Evolutionary conservation across 2,113 vertebrate genomes (phyloP).

Genomic region (Myotis davidii): DNA sequence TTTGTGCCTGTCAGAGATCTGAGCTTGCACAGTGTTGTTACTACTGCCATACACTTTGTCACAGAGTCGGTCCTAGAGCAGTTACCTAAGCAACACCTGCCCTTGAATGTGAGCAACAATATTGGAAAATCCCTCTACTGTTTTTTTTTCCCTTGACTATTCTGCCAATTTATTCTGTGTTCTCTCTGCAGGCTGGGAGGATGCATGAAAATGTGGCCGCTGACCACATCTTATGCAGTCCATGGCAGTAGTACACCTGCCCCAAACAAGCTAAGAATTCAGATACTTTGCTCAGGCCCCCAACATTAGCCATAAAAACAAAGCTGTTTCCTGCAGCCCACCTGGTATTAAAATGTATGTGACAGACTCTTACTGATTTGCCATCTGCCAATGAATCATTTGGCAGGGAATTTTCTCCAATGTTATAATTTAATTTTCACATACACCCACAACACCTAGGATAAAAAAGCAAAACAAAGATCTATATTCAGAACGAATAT

Average conservation of each 20-base stretch:
- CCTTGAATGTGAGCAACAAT: background rate
- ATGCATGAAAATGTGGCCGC: background rate
- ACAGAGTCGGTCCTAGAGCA: background rate
- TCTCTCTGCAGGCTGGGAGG: background rate
- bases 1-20: constrained; percentile 23
- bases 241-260: background rate
- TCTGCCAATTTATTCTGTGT: background rate
- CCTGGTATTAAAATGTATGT: constrained; percentile 59
- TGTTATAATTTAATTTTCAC: constrained; percentile 64
- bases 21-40: background rate
- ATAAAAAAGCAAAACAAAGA: constrained; percentile 62
- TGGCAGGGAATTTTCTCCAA: constrained; percentile 53
- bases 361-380: constrained; percentile 46
- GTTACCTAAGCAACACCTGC: constrained; percentile 64
- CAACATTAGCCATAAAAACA: constrained; percentile 34
- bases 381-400: constrained; percentile 57
- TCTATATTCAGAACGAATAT: background rate
- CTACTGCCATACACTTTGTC: background rate
- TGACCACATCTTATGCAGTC: background rate
- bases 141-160: background rate
- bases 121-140: background rate
- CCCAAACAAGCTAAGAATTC: background rate
- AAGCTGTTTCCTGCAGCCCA: constrained; percentile 41
- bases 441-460: constrained; percentile 40
- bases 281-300: background rate